Conservation (phyloP, 1,140 invertebrate genomes). For the Nixonia krombeini region DNA sequence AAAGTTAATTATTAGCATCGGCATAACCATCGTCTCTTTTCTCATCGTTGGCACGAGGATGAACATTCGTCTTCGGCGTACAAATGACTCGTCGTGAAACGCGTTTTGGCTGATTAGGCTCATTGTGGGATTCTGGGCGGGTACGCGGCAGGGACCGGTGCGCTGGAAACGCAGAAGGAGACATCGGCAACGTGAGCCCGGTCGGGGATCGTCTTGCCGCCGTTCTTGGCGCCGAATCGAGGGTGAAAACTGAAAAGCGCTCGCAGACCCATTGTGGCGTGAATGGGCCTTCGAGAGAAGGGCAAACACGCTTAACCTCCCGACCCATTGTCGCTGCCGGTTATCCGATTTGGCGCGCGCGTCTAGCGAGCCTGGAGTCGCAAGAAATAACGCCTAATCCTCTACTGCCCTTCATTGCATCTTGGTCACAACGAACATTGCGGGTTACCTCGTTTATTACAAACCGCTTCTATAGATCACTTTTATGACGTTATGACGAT, state of each 20-base stretch:
- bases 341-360: constrained; percentile 67
- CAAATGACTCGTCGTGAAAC: constrained; percentile 63
- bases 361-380: constrained; percentile 22
- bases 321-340: constrained; percentile 63
- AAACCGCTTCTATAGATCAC: too few species aligned
- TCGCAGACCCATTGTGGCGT: constrained; percentile 63
- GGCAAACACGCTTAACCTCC: constrained; percentile 71
- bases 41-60: constrained; percentile 8
- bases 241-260: constrained; percentile 62
- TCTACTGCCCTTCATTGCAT: too few species aligned
- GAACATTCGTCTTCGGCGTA: too few species aligned
- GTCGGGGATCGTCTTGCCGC: constrained; percentile 23
- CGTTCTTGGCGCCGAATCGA: constrained; percentile 18
- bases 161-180: constrained; percentile 12
- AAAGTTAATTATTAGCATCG: too few species aligned
- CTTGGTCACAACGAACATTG: too few species aligned
- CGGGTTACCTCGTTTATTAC: too few species aligned
- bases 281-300: constrained; percentile 68
- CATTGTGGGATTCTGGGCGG: constrained; percentile 64
- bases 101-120: constrained; percentile 65
- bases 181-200: constrained; percentile 14
- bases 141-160: constrained; percentile 48
- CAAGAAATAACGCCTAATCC: constrained; percentile 13
- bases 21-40: background rate
- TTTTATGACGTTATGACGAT: too few species aligned